These are phyloP conservation scores for Semaprochilodus insignis DNA, from an alignment of 2,797 vertebrate species.

Conservation along the genomic window DNA sequence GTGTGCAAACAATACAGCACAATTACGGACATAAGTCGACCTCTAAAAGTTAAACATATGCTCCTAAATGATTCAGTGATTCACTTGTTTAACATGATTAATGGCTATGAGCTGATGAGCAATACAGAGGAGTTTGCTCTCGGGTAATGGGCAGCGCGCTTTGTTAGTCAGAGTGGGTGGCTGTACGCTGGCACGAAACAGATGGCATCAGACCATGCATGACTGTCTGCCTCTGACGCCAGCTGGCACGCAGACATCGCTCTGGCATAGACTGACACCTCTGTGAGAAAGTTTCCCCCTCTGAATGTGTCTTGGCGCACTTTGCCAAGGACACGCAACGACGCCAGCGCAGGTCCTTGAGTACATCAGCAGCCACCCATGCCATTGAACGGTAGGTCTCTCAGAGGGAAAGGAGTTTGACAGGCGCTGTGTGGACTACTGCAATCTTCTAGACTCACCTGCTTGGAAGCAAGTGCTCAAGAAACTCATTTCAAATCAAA, in stretches of 20 bases:
- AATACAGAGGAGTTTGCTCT: conserved; percentile 5
- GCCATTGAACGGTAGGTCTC: conserved; percentile 9
- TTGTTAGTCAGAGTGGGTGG: conserved; percentile 40
- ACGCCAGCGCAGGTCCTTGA: not conserved
- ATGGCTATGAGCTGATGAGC: conserved; percentile 18
- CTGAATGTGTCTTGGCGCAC: conserved; percentile 16
- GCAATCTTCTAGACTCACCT: not conserved
- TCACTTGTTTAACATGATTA: conserved; percentile 45
- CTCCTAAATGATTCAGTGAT: conserved; percentile 12
- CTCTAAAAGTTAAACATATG: not conserved
- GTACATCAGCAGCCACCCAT: conserved; percentile 1
- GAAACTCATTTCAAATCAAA: not conserved
- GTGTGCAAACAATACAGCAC: no score
- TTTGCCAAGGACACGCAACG: conserved; percentile 35
- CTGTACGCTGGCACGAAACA: conserved; percentile 49
- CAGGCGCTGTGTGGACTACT: conserved; percentile 9
- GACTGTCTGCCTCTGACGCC: conserved; percentile 48
- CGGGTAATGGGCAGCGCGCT: conserved; percentile 34
- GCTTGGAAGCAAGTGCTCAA: not conserved
- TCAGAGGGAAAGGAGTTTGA: conserved; percentile 7
- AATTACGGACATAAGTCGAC: no score
- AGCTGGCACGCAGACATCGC: conserved; percentile 46
- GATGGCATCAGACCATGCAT: conserved; percentile 52
- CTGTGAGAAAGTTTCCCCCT: conserved; percentile 44
- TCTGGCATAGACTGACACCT: conserved; percentile 50